A percentile compares a stretch with the other conserved stretches of the same genome.
Evolutionary conservation across 1,140 invertebrate genomes (phyloP).

Genomic region (Hypsibius dujardini): DNA sequence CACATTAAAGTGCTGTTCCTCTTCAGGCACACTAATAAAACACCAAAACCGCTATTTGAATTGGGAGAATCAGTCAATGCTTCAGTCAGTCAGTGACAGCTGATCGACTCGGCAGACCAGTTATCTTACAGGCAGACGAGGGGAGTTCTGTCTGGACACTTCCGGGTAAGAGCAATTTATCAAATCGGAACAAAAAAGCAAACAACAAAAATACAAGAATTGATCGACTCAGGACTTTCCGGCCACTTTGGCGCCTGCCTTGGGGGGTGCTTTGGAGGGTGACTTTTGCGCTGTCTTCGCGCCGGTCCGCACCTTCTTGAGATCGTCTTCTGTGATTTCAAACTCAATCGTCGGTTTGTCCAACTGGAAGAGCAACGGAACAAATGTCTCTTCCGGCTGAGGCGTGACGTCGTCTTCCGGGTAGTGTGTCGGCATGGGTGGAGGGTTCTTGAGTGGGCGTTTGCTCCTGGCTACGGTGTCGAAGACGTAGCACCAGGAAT

Average conservation of each 20-base stretch:
- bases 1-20: no score
- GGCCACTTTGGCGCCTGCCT: neutral
- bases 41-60: no score
- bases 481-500: constrained; percentile 58
- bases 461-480: constrained; percentile 52
- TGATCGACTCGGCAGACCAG: no score
- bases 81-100: no score
- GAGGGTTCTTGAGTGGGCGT: constrained; percentile 35
- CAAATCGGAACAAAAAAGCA: no score
- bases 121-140: no score
- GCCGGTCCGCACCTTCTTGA: constrained; percentile 23
- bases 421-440: constrained; percentile 63
- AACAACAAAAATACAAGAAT: no score
- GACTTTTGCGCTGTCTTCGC: constrained; percentile 25
- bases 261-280: neutral
- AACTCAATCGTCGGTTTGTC: constrained; percentile 47
- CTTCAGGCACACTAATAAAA: no score
- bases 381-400: constrained; percentile 49
- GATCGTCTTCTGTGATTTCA: constrained; percentile 36
- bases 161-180: no score
- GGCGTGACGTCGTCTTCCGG: constrained; percentile 39
- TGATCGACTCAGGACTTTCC: no score
- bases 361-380: constrained; percentile 51
- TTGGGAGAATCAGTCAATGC: no score
- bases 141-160: no score